Base-by-base conservation (phyloP, 2,888 invertebrate genomes). In the Aporophyla nigra region DNA sequence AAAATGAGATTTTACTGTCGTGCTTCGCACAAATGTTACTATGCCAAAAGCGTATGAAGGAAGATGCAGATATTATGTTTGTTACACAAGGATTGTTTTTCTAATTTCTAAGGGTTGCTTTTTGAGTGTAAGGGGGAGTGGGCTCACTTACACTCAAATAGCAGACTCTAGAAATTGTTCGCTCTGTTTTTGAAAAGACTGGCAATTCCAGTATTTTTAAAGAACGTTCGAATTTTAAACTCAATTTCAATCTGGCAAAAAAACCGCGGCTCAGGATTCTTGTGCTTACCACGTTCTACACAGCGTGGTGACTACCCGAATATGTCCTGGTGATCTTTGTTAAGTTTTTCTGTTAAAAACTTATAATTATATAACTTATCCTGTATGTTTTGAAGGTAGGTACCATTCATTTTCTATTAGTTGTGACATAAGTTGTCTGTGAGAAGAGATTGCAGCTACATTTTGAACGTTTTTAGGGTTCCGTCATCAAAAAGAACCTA, bases 1-100 rank as follows among this genome's bases (percentile, higher is more conserved):
- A 63, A 67, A 56, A 14, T 54, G 27, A 74, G 27, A 71, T 84
- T 69, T 75, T 76, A 53, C 19, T 33, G 33, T 33, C 33, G 33
- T 33, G 33, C 33, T 46, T 76, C 53, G 27, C 51, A 74, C 43
- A 68, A 21, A 69, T 59, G 71, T 71, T 51, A 73, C 43, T 69
- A 43, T 43, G n/a, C 33, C 24, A n/a, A 49, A 65, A 54, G n/a
- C 24, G 16, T 53, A 43, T 33, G 53, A 24, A 67, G 19, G 10
- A 78, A 74, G 24, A 56, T n/a, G 40, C 33, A 33, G 33, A 33
- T 33, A 33, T 33, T 33, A 27, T 40, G 33, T 51, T 59, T 40
- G 33, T 51, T 59, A 24, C 14, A 40, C 40, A 49, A 53, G 14
- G 33, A 12, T 12, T 6, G 7, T 58, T 16, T 12, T 27, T 49